Base-by-base conservation (phyloP, 2,797 vertebrate genomes). In the Karalla daura region DNA sequence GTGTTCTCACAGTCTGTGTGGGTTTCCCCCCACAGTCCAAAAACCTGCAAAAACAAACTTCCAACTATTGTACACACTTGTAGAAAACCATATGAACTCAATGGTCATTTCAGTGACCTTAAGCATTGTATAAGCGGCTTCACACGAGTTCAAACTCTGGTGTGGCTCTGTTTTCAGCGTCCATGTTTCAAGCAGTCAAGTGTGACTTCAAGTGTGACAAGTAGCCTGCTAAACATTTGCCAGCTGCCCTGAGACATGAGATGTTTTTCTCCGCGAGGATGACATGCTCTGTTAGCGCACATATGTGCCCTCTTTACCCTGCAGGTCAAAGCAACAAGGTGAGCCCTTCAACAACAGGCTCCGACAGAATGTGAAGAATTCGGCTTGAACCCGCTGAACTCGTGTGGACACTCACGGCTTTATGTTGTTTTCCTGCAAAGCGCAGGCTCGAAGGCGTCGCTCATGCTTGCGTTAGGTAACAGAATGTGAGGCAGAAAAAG, bases 301-400 rank as follows among this genome's bases (percentile, higher is more conserved):
- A 50, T 56, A 46, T 54, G 11, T 77, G 72, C 35, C 62, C 69
- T 43, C 28, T 14, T 46, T 20, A 5, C 17, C 49, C 76, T 41
- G 20, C 45, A 55, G 77, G 80, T 84, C 78, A 73, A 68, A 74
- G 67, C 47, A 46, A 74, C 50, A 74, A 84, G 81, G 83, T 81
- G 54, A 81, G 33, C 46, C 0, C 14, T 44, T 86, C 70, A 36
- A 44, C 71, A 78, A 63, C 55, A 60, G 67, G 55, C 56, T 72
- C 45, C 7, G 25, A 27, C 11, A 72, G 68, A 74, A 83, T 85
- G 78, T 84, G 41, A 80, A 78, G 82, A 87, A 90, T 85, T 75
- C 43, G 41, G 27, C n/a, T 27, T 0, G 17, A 70, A 85, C 81
- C 43, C 1, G 36, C 8, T 72, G 72, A 79, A 74, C 83, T 51